Evolutionary conservation across 2,113 vertebrate species (phyloP), one percentile per base, ranked within the genome.

Genomic region (Scalopus aquaticus): DNA sequence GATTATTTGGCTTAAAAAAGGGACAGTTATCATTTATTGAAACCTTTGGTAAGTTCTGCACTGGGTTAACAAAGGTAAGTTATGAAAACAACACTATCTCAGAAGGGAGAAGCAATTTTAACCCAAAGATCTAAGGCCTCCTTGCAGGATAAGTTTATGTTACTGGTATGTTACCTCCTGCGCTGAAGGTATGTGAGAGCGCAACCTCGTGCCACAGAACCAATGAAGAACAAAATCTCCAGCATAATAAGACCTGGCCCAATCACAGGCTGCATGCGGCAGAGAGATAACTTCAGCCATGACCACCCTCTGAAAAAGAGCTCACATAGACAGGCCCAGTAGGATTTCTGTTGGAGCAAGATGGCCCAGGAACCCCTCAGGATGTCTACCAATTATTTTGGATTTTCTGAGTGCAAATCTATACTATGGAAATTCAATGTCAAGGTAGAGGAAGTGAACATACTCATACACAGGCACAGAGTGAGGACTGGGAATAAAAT

Each of bases 21-120:
- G 30, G 16, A 35, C 5, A 44, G 7, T 91, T 54, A 35, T 51
- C 22, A 73, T 46, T 92, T 89, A 87, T 83, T 82, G 84, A 84
- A 80, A 77, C 9, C 24, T 80, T 49, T 15, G 24, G 3, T 26
- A 51, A 46, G 4, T 2, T 54, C 39, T 65, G 5, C 35, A 39
- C n/a, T 72, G 30, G 44, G 22, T 72, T 77, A 22, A 5, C n/a
- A 54, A 15, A 42, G 22, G 56, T 24, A 26, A 32, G 32, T 46
- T 72, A 89, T 78, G 30, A 67, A 82, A 87, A 32, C 4, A 20
- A 39, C 54, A 16, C 3, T 42, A 70, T 64, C 74, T 77, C 11
- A 73, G n/a, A 78, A 77, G 17, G 6, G 19, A 65, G 5, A 9
- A 28, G 9, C 6, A 35, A 3, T 64, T 82, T 46, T 78, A 20